Conservation (phyloP, 2,888 invertebrate species). For the Xylota sylvarum region DNA sequence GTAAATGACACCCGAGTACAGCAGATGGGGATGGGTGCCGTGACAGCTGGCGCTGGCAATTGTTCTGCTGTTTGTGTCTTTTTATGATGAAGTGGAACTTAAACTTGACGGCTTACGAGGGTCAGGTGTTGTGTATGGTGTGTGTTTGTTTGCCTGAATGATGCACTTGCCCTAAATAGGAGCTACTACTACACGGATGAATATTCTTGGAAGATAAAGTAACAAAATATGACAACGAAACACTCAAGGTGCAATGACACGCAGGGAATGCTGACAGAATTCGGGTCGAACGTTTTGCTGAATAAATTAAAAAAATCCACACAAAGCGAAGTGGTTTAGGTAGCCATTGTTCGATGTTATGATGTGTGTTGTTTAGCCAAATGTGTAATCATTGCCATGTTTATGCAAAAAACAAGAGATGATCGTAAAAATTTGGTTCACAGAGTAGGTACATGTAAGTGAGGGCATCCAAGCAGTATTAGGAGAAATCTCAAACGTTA, state of each 20-base stretch:
- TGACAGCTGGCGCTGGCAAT: slow-evolving; percentile 42
- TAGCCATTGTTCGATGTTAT: too few relatives aligned
- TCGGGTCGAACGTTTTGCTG: slow-evolving; percentile 29
- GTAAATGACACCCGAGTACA: slow-evolving; percentile 50
- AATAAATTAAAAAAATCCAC: slow-evolving; percentile 17
- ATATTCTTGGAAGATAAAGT: slow-evolving; percentile 23
- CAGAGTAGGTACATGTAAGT: too few relatives aligned
- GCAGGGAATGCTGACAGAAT: slow-evolving; percentile 19
- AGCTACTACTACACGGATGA: slow-evolving; percentile 18
- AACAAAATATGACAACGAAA: slow-evolving; percentile 12
- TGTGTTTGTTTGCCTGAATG: slow-evolving; percentile 35
- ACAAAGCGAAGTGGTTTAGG: too few relatives aligned
- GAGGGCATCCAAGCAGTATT: too few relatives aligned
- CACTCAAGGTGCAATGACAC: slow-evolving; percentile 26
- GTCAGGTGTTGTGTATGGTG: too few relatives aligned
- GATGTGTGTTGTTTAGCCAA: too few relatives aligned
- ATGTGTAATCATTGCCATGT: too few relatives aligned
- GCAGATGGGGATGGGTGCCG: slow-evolving; percentile 9
- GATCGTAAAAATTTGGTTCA: too few relatives aligned
- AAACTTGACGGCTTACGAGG: slow-evolving; percentile 73
- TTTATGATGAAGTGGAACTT: slow-evolving; percentile 64
- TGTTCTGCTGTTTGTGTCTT: slow-evolving; percentile 11
- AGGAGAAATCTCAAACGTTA: too few relatives aligned
- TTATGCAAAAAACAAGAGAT: too few relatives aligned
- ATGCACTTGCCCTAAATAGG: slow-evolving; percentile 67